These are phyloP conservation scores for Daboia siamensis DNA, from an alignment of 2,113 vertebrate species.

Conservation along the genomic window DNA sequence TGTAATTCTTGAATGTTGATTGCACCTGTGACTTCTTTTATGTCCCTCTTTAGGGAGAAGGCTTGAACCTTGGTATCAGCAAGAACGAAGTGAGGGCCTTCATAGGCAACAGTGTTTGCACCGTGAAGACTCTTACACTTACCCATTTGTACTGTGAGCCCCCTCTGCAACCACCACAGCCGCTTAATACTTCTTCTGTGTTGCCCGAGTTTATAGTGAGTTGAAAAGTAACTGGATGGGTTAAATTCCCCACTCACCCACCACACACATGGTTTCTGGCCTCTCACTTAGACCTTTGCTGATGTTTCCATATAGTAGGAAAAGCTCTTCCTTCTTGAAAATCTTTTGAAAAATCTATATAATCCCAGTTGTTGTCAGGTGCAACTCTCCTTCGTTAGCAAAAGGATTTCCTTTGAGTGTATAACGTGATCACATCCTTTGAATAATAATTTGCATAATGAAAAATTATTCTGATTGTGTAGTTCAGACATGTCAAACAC, in stretches of 20 bases:
- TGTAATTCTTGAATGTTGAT: background rate
- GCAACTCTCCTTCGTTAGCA: background rate
- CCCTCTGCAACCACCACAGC: slow-evolving; percentile 68
- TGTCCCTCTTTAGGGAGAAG: slow-evolving; percentile 69
- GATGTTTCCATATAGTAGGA: background rate
- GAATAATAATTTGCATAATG: slow-evolving; percentile 9
- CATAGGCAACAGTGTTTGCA: slow-evolving; percentile 77
- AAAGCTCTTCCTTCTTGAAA: background rate
- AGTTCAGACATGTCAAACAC: too few relatives aligned
- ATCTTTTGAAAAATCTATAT: background rate
- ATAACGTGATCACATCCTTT: background rate
- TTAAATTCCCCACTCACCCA: background rate
- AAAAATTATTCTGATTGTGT: background rate
- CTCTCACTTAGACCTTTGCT: background rate
- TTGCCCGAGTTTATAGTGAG: slow-evolving; percentile 80
- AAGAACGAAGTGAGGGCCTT: slow-evolving; percentile 78
- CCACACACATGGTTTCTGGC: background rate
- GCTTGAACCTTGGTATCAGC: slow-evolving; percentile 80
- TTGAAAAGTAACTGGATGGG: background rate
- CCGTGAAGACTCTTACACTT: slow-evolving; percentile 83
- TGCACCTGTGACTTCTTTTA: background rate
- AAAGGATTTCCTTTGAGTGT: background rate
- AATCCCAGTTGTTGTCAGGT: too few relatives aligned
- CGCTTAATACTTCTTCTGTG: slow-evolving; percentile 50
- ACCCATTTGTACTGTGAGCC: slow-evolving; percentile 89